Conservation (phyloP, 2,113 vertebrate genomes). For the Syngnathus typhle region DNA sequence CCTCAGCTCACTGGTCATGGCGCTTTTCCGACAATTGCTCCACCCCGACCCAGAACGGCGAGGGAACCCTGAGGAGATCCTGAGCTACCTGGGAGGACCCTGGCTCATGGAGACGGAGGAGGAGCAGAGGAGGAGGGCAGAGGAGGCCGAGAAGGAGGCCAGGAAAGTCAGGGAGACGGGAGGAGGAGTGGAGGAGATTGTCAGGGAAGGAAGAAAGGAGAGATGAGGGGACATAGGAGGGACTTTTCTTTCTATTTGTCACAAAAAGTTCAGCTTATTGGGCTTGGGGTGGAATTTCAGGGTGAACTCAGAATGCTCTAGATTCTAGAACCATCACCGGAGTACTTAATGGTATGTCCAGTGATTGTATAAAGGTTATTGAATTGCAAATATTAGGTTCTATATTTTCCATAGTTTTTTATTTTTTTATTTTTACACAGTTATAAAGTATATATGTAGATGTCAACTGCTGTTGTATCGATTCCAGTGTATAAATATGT, state of each 20-base stretch:
- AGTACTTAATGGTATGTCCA: neutral
- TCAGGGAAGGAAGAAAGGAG: slow-evolving; percentile 65
- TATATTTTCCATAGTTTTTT: slow-evolving; percentile 40
- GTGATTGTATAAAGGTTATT: neutral
- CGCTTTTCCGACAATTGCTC: slow-evolving; percentile 77
- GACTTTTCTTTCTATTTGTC: neutral
- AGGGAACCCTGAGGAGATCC: slow-evolving; percentile 74
- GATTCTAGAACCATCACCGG: neutral
- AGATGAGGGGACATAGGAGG: slow-evolving; percentile 44
- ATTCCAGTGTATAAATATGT: slow-evolving; percentile 18
- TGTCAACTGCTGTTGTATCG: slow-evolving; percentile 20
- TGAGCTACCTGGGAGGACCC: slow-evolving; percentile 72
- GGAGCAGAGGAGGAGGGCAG: slow-evolving; percentile 60
- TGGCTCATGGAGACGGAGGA: slow-evolving; percentile 68
- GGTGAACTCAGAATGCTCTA: neutral
- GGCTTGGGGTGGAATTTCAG: neutral
- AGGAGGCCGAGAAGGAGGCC: slow-evolving; percentile 65
- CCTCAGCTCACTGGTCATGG: slow-evolving; percentile 68
- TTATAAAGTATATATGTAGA: neutral
- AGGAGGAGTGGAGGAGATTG: slow-evolving; percentile 52
- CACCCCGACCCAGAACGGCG: slow-evolving; percentile 72
- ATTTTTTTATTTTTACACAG: slow-evolving; percentile 9
- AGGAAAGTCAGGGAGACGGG: slow-evolving; percentile 55
- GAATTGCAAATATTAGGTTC: slow-evolving; percentile 7
- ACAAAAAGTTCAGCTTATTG: neutral